Conservation (phyloP, 2,888 invertebrate genomes). For the Rugalucina vietnamica region DNA sequence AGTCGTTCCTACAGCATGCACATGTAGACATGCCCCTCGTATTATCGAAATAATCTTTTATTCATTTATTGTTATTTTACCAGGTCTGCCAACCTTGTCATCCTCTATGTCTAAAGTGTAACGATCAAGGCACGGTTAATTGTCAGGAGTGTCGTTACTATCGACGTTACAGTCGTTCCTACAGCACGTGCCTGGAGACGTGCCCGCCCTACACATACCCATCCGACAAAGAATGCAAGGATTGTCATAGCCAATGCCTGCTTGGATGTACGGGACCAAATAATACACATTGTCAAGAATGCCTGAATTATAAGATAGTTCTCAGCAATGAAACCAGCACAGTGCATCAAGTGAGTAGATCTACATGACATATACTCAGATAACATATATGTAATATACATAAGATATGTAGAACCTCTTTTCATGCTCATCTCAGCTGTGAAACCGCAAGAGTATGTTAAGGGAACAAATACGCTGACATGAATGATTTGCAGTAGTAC, state of each 20-base stretch:
- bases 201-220: constrained; percentile 94
- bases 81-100: constrained; percentile 95
- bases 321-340: constrained; percentile 29
- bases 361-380: too few species aligned
- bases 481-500: too few species aligned
- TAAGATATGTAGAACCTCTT: too few species aligned
- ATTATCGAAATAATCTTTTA: too few species aligned
- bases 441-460: too few species aligned
- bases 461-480: too few species aligned
- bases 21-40: too few species aligned
- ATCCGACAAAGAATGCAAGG: constrained; percentile 89
- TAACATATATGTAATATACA: too few species aligned
- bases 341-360: too few species aligned
- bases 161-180: constrained; percentile 87
- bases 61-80: too few species aligned
- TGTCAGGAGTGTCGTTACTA: constrained; percentile 95
- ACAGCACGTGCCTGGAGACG: constrained; percentile 86
- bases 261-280: constrained; percentile 85
- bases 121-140: constrained; percentile 92
- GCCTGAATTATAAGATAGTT: constrained; percentile 75
- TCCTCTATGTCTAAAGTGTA: constrained; percentile 94
- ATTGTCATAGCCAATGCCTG: constrained; percentile 92
- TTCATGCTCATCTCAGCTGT: too few species aligned
- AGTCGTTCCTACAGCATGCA: too few species aligned
- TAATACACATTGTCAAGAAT: constrained; percentile 74